Conservation (phyloP, 2,797 vertebrate species). For the Kryptopterus vitreolus region DNA sequence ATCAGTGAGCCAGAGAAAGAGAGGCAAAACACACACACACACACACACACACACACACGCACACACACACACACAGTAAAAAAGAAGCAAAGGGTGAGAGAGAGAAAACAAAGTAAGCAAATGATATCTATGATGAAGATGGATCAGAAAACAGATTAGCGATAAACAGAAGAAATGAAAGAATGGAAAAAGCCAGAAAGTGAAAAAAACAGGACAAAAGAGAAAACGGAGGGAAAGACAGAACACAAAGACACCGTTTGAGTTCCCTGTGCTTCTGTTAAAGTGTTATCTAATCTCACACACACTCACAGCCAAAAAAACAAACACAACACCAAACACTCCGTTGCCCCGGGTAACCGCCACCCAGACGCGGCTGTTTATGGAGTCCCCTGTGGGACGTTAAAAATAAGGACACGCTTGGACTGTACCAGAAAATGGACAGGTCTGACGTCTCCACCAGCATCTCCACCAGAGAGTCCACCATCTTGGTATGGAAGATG, state of each 20-base stretch:
- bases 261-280: slow-evolving; percentile 42
- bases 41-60: no score
- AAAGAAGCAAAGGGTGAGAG: not conserved
- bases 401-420: not conserved
- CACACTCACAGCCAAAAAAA: slow-evolving; percentile 2
- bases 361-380: slow-evolving; percentile 1
- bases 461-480: slow-evolving; percentile 98
- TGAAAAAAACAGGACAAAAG: not conserved
- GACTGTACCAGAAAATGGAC: slow-evolving; percentile 92
- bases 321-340: slow-evolving; percentile 45
- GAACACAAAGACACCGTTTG: not conserved
- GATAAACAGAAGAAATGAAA: not conserved
- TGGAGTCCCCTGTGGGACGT: not conserved
- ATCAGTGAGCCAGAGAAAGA: not conserved
- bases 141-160: no score
- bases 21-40: no score
- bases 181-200: not conserved
- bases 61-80: no score
- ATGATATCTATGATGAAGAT: not conserved
- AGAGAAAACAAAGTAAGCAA: not conserved
- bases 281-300: slow-evolving; percentile 51
- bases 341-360: slow-evolving; percentile 44
- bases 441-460: slow-evolving; percentile 97
- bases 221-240: not conserved
- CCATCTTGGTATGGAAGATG: slow-evolving; percentile 99